Evolutionary conservation across 2,113 vertebrate species (phyloP), one percentile per base, ranked within the genome.

Genomic region (Sprattus sprattus): DNA sequence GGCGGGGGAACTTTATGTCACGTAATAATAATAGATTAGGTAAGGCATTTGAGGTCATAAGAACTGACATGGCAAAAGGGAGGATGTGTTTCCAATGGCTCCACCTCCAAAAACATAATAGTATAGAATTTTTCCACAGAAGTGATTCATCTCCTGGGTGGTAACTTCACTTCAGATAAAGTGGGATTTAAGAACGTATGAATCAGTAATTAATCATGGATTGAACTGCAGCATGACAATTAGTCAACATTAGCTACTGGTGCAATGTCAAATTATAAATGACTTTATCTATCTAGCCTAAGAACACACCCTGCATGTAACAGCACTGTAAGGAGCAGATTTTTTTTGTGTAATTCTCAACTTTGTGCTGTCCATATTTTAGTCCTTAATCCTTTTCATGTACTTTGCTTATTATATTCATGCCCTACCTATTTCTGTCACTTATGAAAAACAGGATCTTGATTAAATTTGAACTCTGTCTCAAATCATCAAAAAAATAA

Each of bases 141-240:
- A 25, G 44, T 78, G 71, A 78, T 78, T 78, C 71, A 78, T 78
- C 71, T 44, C 7, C 28, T 39, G 71, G 71, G 71, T 78, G 71
- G 32, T 18, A 15, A 39, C 11, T 39, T 39, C 32, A 28, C 64
- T 32, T 10, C 11, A 78, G 71, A 78, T 39, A 0, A 44, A 78
- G 32, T 78, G 71, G 11, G 1, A 78, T 44, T 78, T 13, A 78
- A 78, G 32, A 39, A 13, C 11, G 13, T 39, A 15, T 28, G 32
- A 13, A 78, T 44, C 71, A 39, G 10, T 39, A 78, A 78, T 39
- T 15, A 32, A 78, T 15, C 28, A 16, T 39, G 28, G 32, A 78
- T 78, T 78, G 39, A 13, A 15, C 64, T 67, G n/a, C 28, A 78
- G 71, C 15, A 5, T 78, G 64, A 67, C 64, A 67, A 67, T 13